phyloP scores from a whole-genome alignment of 2,888 invertebrate species.

The Anorthoa munda region DNA sequence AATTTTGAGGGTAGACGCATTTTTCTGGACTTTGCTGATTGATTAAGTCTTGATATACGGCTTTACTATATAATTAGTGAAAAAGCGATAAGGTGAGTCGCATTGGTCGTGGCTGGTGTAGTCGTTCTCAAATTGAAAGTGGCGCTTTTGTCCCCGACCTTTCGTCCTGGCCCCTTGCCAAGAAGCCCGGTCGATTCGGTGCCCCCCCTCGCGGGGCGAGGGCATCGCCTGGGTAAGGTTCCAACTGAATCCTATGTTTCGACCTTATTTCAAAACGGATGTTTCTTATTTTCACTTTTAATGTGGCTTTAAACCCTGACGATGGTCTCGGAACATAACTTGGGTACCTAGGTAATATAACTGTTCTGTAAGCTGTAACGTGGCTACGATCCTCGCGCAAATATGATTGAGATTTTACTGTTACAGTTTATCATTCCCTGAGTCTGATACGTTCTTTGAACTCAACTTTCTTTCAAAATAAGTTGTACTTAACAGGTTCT shows the following conservation, averaged over 20 bases:
- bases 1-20: constrained; percentile 15
- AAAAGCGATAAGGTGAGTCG: constrained; percentile 50
- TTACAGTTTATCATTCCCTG: constrained; percentile 1
- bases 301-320: constrained; percentile 43
- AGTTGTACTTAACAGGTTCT: not conserved
- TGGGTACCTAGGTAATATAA: not conserved
- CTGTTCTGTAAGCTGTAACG: not conserved
- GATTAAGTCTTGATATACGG: constrained; percentile 27
- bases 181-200: constrained; percentile 81
- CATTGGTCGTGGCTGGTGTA: constrained; percentile 73
- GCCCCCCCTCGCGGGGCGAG: constrained; percentile 66
- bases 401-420: constrained; percentile 11
- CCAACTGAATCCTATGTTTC: constrained; percentile 62
- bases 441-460: not conserved
- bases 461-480: not conserved
- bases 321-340: constrained; percentile 24
- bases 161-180: constrained; percentile 81
- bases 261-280: constrained; percentile 67
- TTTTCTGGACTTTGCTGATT: constrained; percentile 5
- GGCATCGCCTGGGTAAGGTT: constrained; percentile 65
- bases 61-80: constrained; percentile 38
- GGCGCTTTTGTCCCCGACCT: constrained; percentile 72
- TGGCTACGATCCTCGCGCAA: constrained; percentile 12
- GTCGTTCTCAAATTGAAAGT: constrained; percentile 78
- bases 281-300: constrained; percentile 65